Conservation (phyloP, 2,113 vertebrate species). For the Periophthalmodon schlosseri region DNA sequence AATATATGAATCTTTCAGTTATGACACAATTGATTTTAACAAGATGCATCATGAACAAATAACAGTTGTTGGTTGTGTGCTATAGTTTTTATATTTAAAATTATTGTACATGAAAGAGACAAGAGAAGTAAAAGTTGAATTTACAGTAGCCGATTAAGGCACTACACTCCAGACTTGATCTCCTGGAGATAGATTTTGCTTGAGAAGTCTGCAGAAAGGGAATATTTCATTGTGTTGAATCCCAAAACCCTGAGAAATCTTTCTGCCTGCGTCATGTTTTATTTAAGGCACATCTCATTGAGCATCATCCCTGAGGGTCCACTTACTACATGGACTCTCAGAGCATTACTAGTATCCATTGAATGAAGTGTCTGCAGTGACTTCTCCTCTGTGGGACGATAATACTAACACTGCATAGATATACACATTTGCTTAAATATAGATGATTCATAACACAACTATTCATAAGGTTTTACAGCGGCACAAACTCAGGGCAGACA, state of each 20-base stretch:
- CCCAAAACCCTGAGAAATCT: conserved; percentile 40
- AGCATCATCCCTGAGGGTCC: conserved; percentile 37
- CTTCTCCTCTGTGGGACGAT: not conserved
- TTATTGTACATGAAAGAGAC: not conserved
- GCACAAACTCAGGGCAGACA: not conserved
- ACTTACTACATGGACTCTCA: conserved; percentile 41
- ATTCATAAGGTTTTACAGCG: not conserved
- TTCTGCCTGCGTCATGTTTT: conserved; percentile 47
- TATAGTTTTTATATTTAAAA: not conserved
- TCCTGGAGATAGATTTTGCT: not conserved
- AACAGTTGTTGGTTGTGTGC: not conserved
- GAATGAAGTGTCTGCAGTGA: conserved; percentile 9
- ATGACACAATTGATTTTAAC: conserved; percentile 44
- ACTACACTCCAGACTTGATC: conserved; percentile 1
- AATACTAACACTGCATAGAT: not conserved
- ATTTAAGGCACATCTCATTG: conserved; percentile 47
- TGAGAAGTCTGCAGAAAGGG: not conserved
- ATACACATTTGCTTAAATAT: not conserved
- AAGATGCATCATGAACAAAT: conserved; percentile 35
- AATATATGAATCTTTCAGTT: conserved; percentile 37
- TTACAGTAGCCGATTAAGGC: not conserved
- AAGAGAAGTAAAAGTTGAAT: not conserved
- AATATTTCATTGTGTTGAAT: conserved; percentile 29
- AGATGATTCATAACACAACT: not conserved
- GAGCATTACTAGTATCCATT: conserved; percentile 43